These are phyloP conservation scores for Epinephelus moara DNA, from an alignment of 2,113 vertebrate species.

Conservation along the genomic window DNA sequence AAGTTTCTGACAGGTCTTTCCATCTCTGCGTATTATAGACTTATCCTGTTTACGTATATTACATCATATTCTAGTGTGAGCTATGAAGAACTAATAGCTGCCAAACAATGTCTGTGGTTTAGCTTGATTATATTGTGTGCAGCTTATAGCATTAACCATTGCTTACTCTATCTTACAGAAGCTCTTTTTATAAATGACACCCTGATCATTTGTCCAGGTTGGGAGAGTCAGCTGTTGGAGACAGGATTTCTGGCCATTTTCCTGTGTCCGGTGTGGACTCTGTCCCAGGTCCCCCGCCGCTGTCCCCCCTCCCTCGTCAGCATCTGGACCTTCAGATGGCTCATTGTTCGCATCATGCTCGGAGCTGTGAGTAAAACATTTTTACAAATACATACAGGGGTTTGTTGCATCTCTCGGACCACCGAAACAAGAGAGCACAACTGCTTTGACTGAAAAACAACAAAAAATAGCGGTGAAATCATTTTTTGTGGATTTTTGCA, in stretches of 20 bases:
- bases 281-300: conserved; percentile 84
- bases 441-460: not conserved
- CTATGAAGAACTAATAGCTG: not conserved
- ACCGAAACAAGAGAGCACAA: not conserved
- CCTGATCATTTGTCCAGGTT: conserved; percentile 83
- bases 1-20: not conserved
- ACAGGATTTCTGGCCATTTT: conserved; percentile 95
- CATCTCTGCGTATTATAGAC: not conserved
- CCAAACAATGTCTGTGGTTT: not conserved
- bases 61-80: not conserved
- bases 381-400: not conserved
- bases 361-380: conserved; percentile 90
- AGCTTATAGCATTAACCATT: not conserved
- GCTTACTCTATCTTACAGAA: not conserved
- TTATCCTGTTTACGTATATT: not conserved
- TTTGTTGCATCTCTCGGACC: rapidly evolving
- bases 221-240: conserved; percentile 97
- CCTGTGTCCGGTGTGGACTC: conserved; percentile 91
- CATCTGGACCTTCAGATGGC: conserved; percentile 96
- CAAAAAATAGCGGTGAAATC: not conserved
- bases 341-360: conserved; percentile 98
- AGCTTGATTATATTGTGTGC: not conserved
- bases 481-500: not conserved
- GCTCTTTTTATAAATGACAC: not conserved
- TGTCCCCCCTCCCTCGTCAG: conserved; percentile 88